Evolutionary conservation across 2,888 invertebrate species (phyloP).

Genomic region (Pterostichus madidus): DNA sequence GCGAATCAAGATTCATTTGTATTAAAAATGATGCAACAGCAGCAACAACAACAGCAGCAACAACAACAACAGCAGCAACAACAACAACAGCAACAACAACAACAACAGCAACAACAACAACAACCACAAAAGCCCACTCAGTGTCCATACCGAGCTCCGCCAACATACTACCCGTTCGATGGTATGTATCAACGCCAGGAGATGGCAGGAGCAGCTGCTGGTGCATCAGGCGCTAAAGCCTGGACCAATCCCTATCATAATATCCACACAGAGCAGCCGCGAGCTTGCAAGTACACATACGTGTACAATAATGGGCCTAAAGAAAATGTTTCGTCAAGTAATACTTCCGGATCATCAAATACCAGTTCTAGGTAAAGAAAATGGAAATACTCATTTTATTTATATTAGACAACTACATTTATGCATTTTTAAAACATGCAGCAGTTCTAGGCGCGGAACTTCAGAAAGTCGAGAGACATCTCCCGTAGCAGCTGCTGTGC

Average conservation of each 20-base stretch:
- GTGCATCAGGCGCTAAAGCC: neutral
- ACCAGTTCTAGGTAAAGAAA: slow-evolving; percentile 28
- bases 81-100: slow-evolving; percentile 12
- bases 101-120: slow-evolving; percentile 29
- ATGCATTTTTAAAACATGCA: neutral
- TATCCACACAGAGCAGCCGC: slow-evolving; percentile 63
- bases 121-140: slow-evolving; percentile 8
- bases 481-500: slow-evolving; percentile 70
- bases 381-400: neutral
- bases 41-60: neutral
- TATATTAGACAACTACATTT: neutral
- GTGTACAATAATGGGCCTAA: slow-evolving; percentile 52
- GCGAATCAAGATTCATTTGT: slow-evolving; percentile 1
- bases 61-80: slow-evolving; percentile 50
- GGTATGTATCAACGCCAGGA: slow-evolving; percentile 28
- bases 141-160: neutral
- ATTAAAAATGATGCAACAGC: slow-evolving; percentile 9
- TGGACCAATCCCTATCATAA: slow-evolving; percentile 44
- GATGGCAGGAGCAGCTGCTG: slow-evolving; percentile 11
- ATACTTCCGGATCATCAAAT: slow-evolving; percentile 2
- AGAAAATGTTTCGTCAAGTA: slow-evolving; percentile 9
- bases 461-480: slow-evolving; percentile 61
- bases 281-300: slow-evolving; percentile 52
- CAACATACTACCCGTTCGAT: slow-evolving; percentile 14
- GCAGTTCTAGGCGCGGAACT: slow-evolving; percentile 44